Conservation (phyloP, 1,140 invertebrate genomes). For the Drosophila littoralis region DNA sequence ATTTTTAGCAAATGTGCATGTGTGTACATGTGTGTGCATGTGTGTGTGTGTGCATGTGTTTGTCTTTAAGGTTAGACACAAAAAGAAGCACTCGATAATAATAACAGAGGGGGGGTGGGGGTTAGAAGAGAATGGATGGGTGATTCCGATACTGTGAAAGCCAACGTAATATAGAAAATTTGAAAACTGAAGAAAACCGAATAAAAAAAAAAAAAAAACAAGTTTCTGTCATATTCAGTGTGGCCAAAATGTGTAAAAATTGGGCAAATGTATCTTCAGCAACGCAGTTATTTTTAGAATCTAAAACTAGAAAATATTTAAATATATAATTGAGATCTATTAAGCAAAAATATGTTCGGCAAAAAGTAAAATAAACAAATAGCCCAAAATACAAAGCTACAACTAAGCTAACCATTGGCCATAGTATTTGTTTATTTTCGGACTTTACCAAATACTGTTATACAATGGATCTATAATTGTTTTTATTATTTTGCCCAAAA, state of each 20-base stretch:
- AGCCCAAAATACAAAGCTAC: neutral
- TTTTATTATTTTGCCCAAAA: neutral
- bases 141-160: neutral
- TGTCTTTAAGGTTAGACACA: constrained; percentile 66
- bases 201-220: neutral
- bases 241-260: too few species aligned
- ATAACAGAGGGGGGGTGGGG: constrained; percentile 17
- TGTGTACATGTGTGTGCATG: constrained; percentile 16
- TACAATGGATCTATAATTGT: neutral
- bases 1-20: constrained; percentile 68
- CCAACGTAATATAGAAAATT: neutral
- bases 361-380: too few species aligned
- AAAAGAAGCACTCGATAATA: constrained; percentile 55
- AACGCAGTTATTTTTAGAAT: too few species aligned
- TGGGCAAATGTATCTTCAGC: too few species aligned
- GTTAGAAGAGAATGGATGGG: constrained; percentile 8
- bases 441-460: neutral
- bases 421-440: neutral
- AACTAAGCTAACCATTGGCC: neutral
- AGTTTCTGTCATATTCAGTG: too few species aligned
- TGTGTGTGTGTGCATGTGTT: constrained; percentile 9
- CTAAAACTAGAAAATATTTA: too few species aligned
- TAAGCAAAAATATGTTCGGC: too few species aligned
- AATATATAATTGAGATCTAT: too few species aligned
- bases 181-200: neutral